Conservation (phyloP, 1,140 invertebrate species). For the Anastrepha obliqua region DNA sequence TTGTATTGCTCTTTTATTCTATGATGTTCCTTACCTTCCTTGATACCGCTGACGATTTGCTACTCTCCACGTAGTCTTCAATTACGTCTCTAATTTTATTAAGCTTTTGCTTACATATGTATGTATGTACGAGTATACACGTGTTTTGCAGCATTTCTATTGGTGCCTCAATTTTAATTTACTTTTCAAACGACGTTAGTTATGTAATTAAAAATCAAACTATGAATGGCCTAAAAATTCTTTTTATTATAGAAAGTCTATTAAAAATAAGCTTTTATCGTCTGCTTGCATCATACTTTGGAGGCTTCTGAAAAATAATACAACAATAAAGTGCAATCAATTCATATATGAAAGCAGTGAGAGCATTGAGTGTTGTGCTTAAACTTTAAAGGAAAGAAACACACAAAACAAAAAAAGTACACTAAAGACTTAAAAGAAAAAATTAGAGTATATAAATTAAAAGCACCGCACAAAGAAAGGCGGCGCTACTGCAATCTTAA, state of each 20-base stretch:
- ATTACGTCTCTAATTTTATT: no score
- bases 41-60: no score
- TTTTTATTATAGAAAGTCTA: neutral
- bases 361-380: neutral
- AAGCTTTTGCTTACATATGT: no score
- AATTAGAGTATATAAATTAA: neutral
- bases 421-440: neutral
- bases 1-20: no score
- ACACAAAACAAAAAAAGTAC: neutral
- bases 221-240: neutral
- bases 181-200: neutral
- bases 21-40: no score
- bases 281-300: neutral
- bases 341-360: neutral
- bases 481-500: neutral
- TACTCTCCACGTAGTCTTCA: no score
- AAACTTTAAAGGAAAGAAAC: neutral
- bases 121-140: no score
- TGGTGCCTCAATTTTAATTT: no score
- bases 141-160: no score
- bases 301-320: neutral
- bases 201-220: neutral
- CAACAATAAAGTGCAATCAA: constrained; percentile 24
- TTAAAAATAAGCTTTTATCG: neutral
- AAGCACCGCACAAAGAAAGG: neutral